Conservation (phyloP, 2,113 vertebrate species). For the Zapornia atra region DNA sequence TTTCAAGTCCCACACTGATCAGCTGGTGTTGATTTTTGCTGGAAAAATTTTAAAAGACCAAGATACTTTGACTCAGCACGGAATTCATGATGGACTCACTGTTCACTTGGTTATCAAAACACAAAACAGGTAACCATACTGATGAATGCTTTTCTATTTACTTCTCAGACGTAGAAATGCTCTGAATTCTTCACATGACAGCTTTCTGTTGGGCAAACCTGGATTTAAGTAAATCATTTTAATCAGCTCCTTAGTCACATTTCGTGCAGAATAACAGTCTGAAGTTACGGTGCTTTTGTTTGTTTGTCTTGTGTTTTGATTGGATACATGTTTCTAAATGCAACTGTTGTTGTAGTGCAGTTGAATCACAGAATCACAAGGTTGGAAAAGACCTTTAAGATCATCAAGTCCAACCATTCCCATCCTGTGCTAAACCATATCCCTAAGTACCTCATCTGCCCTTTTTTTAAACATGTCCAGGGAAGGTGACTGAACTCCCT, state of each 20-base stretch:
- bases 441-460: no score
- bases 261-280: not conserved
- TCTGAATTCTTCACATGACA: not conserved
- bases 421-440: no score
- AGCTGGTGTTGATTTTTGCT: slow-evolving; percentile 86
- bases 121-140: slow-evolving; percentile 79
- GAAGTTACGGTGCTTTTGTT: not conserved
- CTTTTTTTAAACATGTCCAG: no score
- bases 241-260: not conserved
- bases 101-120: slow-evolving; percentile 88
- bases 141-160: not conserved
- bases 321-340: not conserved
- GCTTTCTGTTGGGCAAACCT: not conserved
- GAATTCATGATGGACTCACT: slow-evolving; percentile 85
- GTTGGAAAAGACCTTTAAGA: no score
- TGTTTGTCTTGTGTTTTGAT: not conserved
- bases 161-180: not conserved
- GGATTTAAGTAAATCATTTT: not conserved
- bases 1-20: slow-evolving; percentile 82
- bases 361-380: not conserved
- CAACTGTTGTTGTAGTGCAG: not conserved
- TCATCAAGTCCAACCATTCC: no score
- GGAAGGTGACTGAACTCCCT: no score
- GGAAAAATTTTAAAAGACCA: slow-evolving; percentile 87
- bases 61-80: slow-evolving; percentile 84